Evolutionary conservation across 2,888 invertebrate species (phyloP).

Genomic region (Caenorhabditis sp.): DNA sequence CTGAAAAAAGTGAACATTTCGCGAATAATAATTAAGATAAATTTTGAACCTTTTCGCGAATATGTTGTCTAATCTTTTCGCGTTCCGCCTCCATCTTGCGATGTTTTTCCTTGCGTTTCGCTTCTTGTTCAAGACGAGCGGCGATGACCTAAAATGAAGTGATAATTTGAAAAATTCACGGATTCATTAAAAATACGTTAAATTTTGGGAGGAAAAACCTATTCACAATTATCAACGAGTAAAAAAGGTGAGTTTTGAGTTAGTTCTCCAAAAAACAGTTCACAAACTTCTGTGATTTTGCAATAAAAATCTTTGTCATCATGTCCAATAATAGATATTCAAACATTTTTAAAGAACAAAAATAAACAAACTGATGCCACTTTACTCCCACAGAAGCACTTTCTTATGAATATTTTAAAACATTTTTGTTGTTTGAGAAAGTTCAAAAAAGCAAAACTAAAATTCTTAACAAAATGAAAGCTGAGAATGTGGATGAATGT

Average conservation of each 20-base stretch:
- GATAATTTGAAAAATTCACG: background rate
- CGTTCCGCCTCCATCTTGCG: constrained; percentile 98
- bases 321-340: no score
- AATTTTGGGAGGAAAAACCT: no score
- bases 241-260: no score
- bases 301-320: no score
- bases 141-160: constrained; percentile 80
- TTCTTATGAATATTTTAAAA: background rate
- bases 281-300: no score
- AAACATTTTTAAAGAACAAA: no score
- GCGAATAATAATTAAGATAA: background rate
- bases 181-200: no score
- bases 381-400: background rate
- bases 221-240: no score
- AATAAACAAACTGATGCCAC: background rate
- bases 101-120: constrained; percentile 96
- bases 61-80: constrained; percentile 97
- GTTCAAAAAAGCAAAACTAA: background rate
- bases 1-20: constrained; percentile 15
- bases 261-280: no score
- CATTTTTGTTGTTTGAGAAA: background rate
- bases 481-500: no score
- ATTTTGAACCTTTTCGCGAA: constrained; percentile 88
- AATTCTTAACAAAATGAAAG: background rate
- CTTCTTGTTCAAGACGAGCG: constrained; percentile 95